Conservation (phyloP, 92 coral and sea anemone species). For the Porites evermanni region DNA sequence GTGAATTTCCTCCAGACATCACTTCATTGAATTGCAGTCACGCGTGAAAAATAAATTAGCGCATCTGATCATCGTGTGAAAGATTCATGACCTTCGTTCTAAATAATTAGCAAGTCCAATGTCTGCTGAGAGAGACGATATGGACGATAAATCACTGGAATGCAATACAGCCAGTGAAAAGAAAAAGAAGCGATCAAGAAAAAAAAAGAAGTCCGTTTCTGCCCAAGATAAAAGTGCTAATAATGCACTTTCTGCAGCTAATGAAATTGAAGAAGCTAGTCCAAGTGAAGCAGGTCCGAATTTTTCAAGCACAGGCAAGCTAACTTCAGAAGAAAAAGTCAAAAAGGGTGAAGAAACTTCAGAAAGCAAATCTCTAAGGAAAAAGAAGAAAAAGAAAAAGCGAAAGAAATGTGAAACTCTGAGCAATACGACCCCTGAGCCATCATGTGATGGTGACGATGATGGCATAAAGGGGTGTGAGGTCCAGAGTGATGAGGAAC, state of each 20-base stretch:
- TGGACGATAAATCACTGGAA: neutral
- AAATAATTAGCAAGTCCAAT: neutral
- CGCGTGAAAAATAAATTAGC: too few relatives aligned
- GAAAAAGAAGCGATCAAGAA: conserved; percentile 5
- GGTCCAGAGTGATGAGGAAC: neutral
- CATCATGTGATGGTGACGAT: neutral
- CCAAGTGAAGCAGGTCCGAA: neutral
- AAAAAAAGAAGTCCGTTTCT: neutral
- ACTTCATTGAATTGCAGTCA: too few relatives aligned
- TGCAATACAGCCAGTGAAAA: neutral
- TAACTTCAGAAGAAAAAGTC: neutral
- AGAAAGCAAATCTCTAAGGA: neutral
- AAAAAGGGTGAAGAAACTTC: neutral
- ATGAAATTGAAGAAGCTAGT: neutral
- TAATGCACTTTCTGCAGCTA: neutral
- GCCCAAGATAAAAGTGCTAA: neutral
- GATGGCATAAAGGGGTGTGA: neutral
- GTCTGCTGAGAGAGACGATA: neutral
- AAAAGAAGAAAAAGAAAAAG: conserved; percentile 19
- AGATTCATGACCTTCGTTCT: neutral
- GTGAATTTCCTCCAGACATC: too few relatives aligned
- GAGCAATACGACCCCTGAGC: neutral
- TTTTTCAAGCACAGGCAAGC: neutral
- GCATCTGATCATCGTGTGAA: too few relatives aligned
- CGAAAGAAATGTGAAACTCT: conserved; percentile 1